Evolutionary conservation across 2,113 vertebrate genomes (phyloP), one percentile per base, ranked within the genome.

Genomic region (Zapus hudsonius): DNA sequence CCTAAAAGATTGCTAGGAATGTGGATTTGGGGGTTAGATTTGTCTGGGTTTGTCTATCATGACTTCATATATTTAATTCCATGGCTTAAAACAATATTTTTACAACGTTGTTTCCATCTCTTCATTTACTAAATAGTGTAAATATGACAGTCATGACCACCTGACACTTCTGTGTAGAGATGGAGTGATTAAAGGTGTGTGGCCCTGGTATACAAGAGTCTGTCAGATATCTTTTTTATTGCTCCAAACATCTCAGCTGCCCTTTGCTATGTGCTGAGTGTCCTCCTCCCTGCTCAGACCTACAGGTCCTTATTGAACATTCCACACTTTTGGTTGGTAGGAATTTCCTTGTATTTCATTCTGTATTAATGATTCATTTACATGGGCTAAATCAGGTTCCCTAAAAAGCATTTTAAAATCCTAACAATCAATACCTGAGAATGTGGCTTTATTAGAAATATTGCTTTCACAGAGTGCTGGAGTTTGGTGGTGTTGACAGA

Each of bases 231-330:
- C 17, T 57, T n/a, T 12, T 16, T 64, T 74, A 63, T 25, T 36
- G 6, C 7, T 1, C 47, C 42, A 27, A 63, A 0, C 19, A 1
- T 83, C 27, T n/a, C n/a, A n/a, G n/a, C n/a, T n/a, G n/a, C n/a
- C n/a, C n/a, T 31, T 0, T 42, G 57, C 16, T 33, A 0, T 10
- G 1, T 12, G 90, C 20, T 15, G 6, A 25, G 15, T 64, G 40
- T 2, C 9, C 23, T 40, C 15, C 9, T 25, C 9, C 31, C 7
- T 0, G 8, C 42, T 55, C 57, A 40, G 29, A 40, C 12, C 40
- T 64, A 19, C 3, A 44, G 22, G 22, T 67, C 13, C 25, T 55
- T 10, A 16, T 31, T 87, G 55, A 20, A 25, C 19, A 3, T 40
- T 33, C 63, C 73, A 72, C 15, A 23, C 74, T 66, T 89, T 16